Evolutionary conservation across 2,797 vertebrate species (phyloP), one percentile per base, ranked within the genome.

Genomic region (Chloroceryle inda): DNA sequence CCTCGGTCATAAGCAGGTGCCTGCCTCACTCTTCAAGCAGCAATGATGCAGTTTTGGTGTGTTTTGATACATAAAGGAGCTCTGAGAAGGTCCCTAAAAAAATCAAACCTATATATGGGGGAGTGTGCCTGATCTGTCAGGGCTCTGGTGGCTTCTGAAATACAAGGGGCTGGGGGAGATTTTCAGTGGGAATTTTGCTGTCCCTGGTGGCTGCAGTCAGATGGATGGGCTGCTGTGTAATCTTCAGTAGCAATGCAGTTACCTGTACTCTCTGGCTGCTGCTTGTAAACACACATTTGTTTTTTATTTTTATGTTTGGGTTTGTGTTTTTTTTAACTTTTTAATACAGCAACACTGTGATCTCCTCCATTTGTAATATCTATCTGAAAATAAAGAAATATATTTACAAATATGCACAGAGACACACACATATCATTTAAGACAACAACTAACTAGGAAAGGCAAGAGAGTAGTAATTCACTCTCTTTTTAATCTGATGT

Each of bases 381-480:
- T n/a, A 42, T 18, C 91, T 44, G 52, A 88, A 78, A 91, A 63
- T n/a, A 89, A 69, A 72, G 53, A 61, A 72, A 72, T 75, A 49
- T 49, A 94, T 94, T 92, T 86, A 37, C 76, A 89, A 91, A 90
- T 67, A 72, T 62, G 35, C 29, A 47, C 29, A 18, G 27, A 89
- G 66, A 31, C 72, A 49, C 63, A 45, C 59, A 79, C 42, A 69
- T 68, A 85, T 94, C 52, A 92, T 49, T 95, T 92, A 68, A 86
- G 85, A 82, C 77, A 94, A 52, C 74, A 88, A 93, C 75, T 87
- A 91, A 82, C 82, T 19, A 66, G 56, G 73, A 64, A 74, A 83
- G 71, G 67, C n/a, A 37, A 88, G 77, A 42, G 17, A 42, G 76
- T 13, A 79, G 33, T 95, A 93, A 93, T 67, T 97, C 93, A 92